Evolutionary conservation across 2,888 invertebrate species (phyloP).

Genomic region (Pyralis farinalis): DNA sequence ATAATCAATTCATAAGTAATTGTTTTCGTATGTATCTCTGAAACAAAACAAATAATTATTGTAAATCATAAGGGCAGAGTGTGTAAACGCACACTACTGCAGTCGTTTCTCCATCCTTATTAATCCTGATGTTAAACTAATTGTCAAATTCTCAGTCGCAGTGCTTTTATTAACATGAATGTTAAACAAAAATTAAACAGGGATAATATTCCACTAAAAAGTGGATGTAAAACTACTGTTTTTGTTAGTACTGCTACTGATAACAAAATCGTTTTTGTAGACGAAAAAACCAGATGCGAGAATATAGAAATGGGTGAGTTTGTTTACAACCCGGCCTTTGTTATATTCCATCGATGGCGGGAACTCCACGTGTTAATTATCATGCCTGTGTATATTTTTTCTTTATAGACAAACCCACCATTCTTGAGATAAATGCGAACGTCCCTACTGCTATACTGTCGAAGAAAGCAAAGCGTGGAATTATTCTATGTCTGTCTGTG

Average conservation of each 20-base stretch:
- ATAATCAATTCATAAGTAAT: too few species aligned
- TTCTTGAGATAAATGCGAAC: constrained; percentile 3
- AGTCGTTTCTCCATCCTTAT: too few species aligned
- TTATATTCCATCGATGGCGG: neutral
- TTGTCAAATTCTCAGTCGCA: too few species aligned
- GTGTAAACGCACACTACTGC: too few species aligned
- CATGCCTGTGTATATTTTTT: neutral
- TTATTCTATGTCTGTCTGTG: constrained; percentile 1
- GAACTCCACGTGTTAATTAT: neutral
- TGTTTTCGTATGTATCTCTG: too few species aligned
- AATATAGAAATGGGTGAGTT: constrained; percentile 62
- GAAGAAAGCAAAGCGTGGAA: constrained; percentile 2
- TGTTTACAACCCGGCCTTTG: constrained; percentile 5
- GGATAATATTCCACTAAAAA: constrained; percentile 66
- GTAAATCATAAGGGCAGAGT: too few species aligned
- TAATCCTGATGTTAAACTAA: too few species aligned
- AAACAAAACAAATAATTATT: too few species aligned
- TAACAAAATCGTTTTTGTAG: constrained; percentile 34
- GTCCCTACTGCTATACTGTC: constrained; percentile 1
- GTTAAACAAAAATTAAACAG: constrained; percentile 63
- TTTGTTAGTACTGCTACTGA: constrained; percentile 70
- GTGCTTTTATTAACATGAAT: constrained; percentile 43
- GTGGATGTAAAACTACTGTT: constrained; percentile 66
- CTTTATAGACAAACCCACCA: constrained; percentile 5
- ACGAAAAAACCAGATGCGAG: neutral